phyloP scores from a whole-genome alignment of 2,797 vertebrate genomes.

The Mionectes olivaceus region DNA sequence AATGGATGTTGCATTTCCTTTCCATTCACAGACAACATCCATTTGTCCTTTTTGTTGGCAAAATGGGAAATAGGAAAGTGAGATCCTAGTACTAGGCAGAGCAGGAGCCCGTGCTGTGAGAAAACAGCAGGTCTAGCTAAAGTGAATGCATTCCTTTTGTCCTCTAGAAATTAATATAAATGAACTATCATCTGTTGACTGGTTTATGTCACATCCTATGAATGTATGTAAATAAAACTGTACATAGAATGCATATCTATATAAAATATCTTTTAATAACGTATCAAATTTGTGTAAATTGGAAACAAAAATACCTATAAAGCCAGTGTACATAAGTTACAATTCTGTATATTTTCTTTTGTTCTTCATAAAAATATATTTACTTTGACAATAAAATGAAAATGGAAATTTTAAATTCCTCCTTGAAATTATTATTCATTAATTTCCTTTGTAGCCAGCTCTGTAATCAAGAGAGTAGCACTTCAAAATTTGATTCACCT shows the following conservation, averaged over 20 bases:
- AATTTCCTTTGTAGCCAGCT: constrained; percentile 40
- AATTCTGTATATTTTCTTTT: constrained; percentile 92
- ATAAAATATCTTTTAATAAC: constrained; percentile 86
- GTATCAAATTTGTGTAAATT: constrained; percentile 88
- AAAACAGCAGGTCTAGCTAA: constrained; percentile 59
- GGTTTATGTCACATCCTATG: constrained; percentile 92
- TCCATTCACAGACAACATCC: constrained; percentile 15
- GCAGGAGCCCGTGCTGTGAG: not conserved
- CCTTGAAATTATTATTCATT: constrained; percentile 35
- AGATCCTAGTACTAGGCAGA: constrained; percentile 43
- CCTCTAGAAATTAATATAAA: constrained; percentile 85
- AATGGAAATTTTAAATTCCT: constrained; percentile 74
- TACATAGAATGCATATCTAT: constrained; percentile 84
- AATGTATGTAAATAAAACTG: constrained; percentile 96
- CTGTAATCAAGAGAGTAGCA: not conserved
- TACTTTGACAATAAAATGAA: constrained; percentile 94
- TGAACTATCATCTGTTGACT: constrained; percentile 85
- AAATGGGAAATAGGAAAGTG: constrained; percentile 54
- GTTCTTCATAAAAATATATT: constrained; percentile 92
- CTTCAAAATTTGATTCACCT: constrained; percentile 6
- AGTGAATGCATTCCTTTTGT: constrained; percentile 87
- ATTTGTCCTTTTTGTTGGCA: constrained; percentile 54
- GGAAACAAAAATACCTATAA: constrained; percentile 85
- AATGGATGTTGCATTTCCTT: constrained; percentile 67
- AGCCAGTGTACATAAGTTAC: constrained; percentile 90